These are phyloP conservation scores for Heliconius hortense DNA, from an alignment of 2,888 invertebrate species.

Conservation along the genomic window DNA sequence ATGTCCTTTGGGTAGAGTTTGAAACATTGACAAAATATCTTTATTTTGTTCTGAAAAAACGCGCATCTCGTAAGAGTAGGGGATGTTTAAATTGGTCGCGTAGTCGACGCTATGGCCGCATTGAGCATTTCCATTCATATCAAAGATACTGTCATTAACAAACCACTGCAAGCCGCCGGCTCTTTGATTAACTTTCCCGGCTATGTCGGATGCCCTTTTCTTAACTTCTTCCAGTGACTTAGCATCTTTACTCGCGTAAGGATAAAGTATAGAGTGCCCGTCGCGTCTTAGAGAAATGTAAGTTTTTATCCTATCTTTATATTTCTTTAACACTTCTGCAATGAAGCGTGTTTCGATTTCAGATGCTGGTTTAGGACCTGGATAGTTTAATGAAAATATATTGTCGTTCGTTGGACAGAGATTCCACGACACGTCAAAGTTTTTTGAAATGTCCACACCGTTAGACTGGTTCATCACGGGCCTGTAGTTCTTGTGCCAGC, in stretches of 20 bases:
- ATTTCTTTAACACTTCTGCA: constrained; percentile 75
- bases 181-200: constrained; percentile 62
- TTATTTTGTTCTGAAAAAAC: constrained; percentile 62
- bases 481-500: constrained; percentile 65
- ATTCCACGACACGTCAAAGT: constrained; percentile 65
- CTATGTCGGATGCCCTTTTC: constrained; percentile 56
- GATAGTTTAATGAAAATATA: constrained; percentile 67
- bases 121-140: constrained; percentile 54
- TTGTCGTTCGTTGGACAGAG: constrained; percentile 51
- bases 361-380: constrained; percentile 82
- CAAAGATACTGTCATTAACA: constrained; percentile 57
- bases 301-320: constrained; percentile 76
- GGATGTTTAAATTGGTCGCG: constrained; percentile 52
- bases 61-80: constrained; percentile 65
- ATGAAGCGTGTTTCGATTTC: constrained; percentile 85
- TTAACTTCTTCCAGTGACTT: constrained; percentile 41
- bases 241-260: constrained; percentile 79
- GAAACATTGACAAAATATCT: constrained; percentile 61
- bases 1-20: constrained; percentile 62
- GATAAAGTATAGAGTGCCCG: constrained; percentile 84
- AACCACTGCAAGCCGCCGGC: constrained; percentile 59
- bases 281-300: constrained; percentile 88
- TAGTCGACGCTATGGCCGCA: constrained; percentile 74
- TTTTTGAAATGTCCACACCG: constrained; percentile 69
- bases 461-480: constrained; percentile 49